A percentile compares a stretch with the other conserved stretches of the same genome.
These are phyloP conservation scores for Darevskia nairensis DNA, from an alignment of 2,797 vertebrate genomes.

Conservation along the genomic window DNA sequence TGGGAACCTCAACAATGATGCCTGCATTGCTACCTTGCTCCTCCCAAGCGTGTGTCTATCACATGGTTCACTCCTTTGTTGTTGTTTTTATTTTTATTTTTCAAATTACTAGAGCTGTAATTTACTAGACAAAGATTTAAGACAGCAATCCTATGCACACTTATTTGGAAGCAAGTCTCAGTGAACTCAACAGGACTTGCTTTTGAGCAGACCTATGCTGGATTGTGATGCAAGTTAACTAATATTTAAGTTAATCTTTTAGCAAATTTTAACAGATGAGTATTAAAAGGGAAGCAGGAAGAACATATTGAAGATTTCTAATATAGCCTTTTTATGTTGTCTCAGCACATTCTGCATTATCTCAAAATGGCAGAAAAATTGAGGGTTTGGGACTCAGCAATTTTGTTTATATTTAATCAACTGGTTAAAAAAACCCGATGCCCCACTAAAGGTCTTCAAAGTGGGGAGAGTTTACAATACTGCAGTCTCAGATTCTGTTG, in stretches of 20 bases:
- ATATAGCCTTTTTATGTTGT: no score
- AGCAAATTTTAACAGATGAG: neutral
- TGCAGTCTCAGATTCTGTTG: neutral
- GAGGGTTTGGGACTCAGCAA: neutral
- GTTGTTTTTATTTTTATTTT: neutral
- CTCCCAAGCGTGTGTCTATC: neutral
- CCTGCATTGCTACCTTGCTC: neutral
- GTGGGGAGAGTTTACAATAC: neutral
- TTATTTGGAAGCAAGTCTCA: neutral
- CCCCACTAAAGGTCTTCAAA: neutral
- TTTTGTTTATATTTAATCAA: neutral
- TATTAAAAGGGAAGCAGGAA: neutral
- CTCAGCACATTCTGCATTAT: neutral
- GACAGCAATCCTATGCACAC: neutral
- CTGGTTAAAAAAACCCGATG: neutral
- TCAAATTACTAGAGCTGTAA: neutral
- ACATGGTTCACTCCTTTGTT: neutral
- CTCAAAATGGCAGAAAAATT: neutral
- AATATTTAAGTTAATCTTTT: no score
- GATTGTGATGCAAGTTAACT: neutral
- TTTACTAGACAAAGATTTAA: neutral
- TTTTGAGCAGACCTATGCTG: neutral
- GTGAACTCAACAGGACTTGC: neutral
- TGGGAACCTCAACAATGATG: neutral
- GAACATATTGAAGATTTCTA: neutral